A percentile compares a stretch with the other conserved stretches of the same genome.
phyloP scores from a whole-genome alignment of 1,140 invertebrate species.

The Liolophura sinensis region DNA sequence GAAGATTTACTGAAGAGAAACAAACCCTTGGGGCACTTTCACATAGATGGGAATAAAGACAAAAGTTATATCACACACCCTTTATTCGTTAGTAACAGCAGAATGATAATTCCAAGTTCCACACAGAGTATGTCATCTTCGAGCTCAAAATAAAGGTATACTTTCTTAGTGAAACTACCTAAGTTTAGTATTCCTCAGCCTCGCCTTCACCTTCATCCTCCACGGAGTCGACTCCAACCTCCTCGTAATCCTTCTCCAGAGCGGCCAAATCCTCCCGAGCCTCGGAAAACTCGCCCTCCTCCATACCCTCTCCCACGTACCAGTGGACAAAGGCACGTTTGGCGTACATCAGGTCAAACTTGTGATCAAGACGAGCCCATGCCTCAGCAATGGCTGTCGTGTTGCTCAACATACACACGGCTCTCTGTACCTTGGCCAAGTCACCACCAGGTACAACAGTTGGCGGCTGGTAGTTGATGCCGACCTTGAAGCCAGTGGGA shows the following conservation, averaged over 20 bases:
- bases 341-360: conserved; percentile 81
- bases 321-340: conserved; percentile 62
- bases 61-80: no score
- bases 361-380: conserved; percentile 66
- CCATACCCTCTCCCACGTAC: conserved; percentile 68
- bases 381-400: no score
- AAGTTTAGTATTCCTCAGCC: conserved; percentile 62
- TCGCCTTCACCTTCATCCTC: conserved; percentile 60
- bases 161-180: no score
- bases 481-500: conserved; percentile 70
- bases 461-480: conserved; percentile 41
- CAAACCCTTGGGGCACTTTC: no score
- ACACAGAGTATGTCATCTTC: no score
- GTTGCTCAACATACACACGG: no score
- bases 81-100: no score
- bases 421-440: no score
- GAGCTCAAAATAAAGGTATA: no score
- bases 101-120: no score
- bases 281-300: conserved; percentile 74
- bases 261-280: conserved; percentile 73
- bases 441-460: conserved; percentile 70
- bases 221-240: conserved; percentile 65
- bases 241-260: conserved; percentile 68
- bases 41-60: no score
- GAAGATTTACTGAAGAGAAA: no score